Conservation (phyloP, 2,113 vertebrate genomes). For the Poecile atricapillus region DNA sequence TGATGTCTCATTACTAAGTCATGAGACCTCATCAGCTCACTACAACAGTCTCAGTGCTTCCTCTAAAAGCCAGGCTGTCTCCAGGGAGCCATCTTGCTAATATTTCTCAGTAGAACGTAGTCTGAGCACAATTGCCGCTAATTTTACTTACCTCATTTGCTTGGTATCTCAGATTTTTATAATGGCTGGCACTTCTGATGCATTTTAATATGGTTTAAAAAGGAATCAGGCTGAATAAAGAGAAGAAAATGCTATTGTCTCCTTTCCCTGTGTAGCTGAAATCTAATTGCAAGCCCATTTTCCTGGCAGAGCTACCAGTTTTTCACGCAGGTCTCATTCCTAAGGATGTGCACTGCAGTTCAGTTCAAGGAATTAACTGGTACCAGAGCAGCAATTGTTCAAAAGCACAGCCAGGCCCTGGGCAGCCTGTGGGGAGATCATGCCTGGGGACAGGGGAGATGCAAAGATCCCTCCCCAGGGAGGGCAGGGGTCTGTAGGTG, state of each 20-base stretch:
- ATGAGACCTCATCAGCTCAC: slow-evolving; percentile 7
- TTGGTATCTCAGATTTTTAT: slow-evolving; percentile 26
- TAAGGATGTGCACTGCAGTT: neutral
- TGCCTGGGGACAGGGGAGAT: neutral
- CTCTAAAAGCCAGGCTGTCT: neutral
- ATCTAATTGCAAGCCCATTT: neutral
- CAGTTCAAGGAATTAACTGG: neutral
- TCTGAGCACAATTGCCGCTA: slow-evolving; percentile 27
- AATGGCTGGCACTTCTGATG: slow-evolving; percentile 33
- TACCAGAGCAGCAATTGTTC: neutral
- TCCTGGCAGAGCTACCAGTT: neutral
- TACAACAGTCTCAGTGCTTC: neutral
- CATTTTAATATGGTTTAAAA: slow-evolving; percentile 43
- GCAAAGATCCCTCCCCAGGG: neutral
- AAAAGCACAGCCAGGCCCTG: neutral
- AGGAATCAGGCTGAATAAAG: slow-evolving; percentile 27
- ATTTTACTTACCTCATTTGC: slow-evolving; percentile 61
- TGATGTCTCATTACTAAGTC: slow-evolving; percentile 37
- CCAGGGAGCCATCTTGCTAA: slow-evolving; percentile 30
- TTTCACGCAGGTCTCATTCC: neutral
- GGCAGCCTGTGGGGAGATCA: neutral
- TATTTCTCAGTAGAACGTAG: slow-evolving; percentile 5
- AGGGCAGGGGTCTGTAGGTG: neutral
- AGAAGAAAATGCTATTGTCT: slow-evolving; percentile 5
- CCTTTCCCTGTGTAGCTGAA: neutral